A percentile compares a stretch with the other conserved stretches of the same genome.
Conservation (phyloP, 2,797 vertebrate species). For the Toxotes lorentzi region DNA sequence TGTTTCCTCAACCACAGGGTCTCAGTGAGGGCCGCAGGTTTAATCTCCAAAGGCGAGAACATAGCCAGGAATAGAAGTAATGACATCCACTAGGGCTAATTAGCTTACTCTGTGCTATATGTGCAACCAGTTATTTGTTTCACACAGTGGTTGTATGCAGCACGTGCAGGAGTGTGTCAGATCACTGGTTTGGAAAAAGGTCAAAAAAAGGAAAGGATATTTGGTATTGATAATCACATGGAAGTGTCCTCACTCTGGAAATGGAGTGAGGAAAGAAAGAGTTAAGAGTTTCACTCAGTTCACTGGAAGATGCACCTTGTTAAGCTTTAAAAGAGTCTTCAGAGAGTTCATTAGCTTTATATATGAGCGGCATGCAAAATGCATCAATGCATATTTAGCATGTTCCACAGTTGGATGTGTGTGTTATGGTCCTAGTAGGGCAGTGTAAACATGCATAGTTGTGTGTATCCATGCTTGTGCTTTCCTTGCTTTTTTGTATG, state of each 20-base stretch:
- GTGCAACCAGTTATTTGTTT: slow-evolving; percentile 58
- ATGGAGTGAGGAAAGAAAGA: not conserved
- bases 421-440: not conserved
- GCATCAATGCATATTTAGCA: slow-evolving; percentile 2
- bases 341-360: slow-evolving; percentile 16
- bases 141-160: slow-evolving; percentile 34
- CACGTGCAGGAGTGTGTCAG: slow-evolving; percentile 26
- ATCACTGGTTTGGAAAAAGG: slow-evolving; percentile 24
- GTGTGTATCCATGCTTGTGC: slow-evolving; percentile 5
- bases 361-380: slow-evolving; percentile 26
- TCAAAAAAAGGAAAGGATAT: not conserved
- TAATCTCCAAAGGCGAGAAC: slow-evolving; percentile 47
- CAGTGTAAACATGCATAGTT: slow-evolving; percentile 1
- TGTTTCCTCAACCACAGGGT: slow-evolving; percentile 43
- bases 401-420: slow-evolving; percentile 10
- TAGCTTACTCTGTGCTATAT: slow-evolving; percentile 44
- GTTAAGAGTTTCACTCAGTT: not conserved
- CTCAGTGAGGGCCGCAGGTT: slow-evolving; percentile 22
- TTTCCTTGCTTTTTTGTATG: not conserved
- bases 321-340: not conserved
- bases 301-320: not conserved
- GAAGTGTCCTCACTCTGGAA: not conserved
- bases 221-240: slow-evolving; percentile 12
- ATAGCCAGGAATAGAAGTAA: slow-evolving; percentile 44
- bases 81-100: slow-evolving; percentile 60